These are phyloP conservation scores for Tinamus major DNA, from an alignment of 2,797 vertebrate genomes.

Conservation along the genomic window DNA sequence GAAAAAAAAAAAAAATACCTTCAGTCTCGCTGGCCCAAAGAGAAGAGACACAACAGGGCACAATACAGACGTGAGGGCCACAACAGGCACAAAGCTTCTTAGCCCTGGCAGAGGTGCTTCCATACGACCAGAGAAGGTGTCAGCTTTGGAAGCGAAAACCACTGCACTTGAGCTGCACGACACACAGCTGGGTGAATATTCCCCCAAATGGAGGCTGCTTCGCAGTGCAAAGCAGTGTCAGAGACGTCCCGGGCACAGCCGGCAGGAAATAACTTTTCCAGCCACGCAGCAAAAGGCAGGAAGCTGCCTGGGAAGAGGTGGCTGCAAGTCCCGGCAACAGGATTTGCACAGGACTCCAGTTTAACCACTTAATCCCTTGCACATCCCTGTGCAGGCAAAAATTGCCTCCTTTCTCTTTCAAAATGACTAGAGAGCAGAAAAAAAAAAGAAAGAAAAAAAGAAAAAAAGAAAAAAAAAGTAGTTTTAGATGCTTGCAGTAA, in stretches of 20 bases:
- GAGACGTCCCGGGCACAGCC: not conserved
- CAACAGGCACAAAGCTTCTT: not conserved
- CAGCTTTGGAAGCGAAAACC: not conserved
- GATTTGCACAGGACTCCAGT: not conserved
- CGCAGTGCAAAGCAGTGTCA: accelerated
- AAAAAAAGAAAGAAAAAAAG: no score
- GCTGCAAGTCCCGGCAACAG: not conserved
- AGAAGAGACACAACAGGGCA: not conserved
- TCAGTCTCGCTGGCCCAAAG: not conserved
- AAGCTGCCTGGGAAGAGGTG: not conserved
- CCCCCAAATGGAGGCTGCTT: not conserved
- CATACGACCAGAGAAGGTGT: not conserved
- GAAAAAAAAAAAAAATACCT: not conserved
- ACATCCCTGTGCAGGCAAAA: not conserved
- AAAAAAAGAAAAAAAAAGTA: not conserved
- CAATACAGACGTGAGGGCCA: not conserved
- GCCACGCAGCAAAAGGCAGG: not conserved
- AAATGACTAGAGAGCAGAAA: not conserved
- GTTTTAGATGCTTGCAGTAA: not conserved
- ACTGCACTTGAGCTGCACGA: accelerated
- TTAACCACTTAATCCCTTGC: not conserved
- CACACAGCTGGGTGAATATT: accelerated
- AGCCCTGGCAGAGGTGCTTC: not conserved
- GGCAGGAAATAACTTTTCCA: not conserved
- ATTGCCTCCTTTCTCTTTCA: not conserved